Conservation (phyloP, 2,113 vertebrate species). For the Triplophysa siluroides region DNA sequence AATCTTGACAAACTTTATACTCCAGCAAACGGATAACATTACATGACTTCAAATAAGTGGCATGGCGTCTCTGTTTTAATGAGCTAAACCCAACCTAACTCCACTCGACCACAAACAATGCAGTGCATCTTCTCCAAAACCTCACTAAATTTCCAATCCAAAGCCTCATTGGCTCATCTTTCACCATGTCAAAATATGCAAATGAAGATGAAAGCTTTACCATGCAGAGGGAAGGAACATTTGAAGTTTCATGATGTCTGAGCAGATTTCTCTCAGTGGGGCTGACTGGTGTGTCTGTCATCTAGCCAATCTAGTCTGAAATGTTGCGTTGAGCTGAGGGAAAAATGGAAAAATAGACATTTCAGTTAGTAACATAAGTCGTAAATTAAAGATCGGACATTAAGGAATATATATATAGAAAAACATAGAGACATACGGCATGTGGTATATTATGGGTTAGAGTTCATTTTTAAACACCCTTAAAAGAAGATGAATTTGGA, state of each 20-base stretch:
- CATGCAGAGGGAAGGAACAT: conserved; percentile 10
- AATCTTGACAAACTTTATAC: conserved; percentile 22
- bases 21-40: conserved; percentile 21
- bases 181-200: conserved; percentile 18
- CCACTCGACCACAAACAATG: conserved; percentile 24
- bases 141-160: conserved; percentile 31
- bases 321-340: conserved; percentile 14
- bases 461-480: background rate
- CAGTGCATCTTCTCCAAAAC: conserved; percentile 26
- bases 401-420: background rate
- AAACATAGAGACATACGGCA: too few species aligned
- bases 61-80: conserved; percentile 30
- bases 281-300: conserved; percentile 26
- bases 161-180: conserved; percentile 27
- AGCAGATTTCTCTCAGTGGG: conserved; percentile 25
- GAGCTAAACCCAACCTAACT: conserved; percentile 30
- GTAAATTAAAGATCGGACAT: conserved; percentile 14
- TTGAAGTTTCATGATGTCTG: conserved; percentile 4
- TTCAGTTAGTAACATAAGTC: conserved; percentile 41
- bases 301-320: conserved; percentile 20
- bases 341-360: conserved; percentile 35
- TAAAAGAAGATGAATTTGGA: too few species aligned
- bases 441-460: too few species aligned
- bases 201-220: conserved; percentile 21
- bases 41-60: conserved; percentile 9